These are phyloP conservation scores for Pissodes strobi DNA, from an alignment of 1,140 invertebrate genomes.

Conservation along the genomic window DNA sequence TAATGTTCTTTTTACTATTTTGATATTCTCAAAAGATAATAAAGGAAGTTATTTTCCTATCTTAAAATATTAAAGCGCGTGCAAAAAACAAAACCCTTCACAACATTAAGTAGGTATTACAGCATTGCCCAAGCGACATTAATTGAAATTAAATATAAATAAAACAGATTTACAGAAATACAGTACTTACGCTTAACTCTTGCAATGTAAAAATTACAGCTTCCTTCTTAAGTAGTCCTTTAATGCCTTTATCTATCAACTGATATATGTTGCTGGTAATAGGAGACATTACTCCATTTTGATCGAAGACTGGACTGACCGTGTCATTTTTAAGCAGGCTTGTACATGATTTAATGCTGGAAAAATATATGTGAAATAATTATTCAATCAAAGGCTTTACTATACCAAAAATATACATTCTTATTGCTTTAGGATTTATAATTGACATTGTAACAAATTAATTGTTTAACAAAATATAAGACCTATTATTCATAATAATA, in stretches of 20 bases:
- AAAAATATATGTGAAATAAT: constrained; percentile 49
- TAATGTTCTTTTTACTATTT: too few relatives aligned
- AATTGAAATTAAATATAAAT: background rate
- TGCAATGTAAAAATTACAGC: constrained; percentile 66
- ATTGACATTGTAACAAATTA: background rate
- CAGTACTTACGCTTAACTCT: constrained; percentile 69
- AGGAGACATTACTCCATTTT: constrained; percentile 58
- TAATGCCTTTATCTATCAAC: constrained; percentile 71
- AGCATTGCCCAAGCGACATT: background rate
- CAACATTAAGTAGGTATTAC: background rate
- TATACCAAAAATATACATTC: background rate
- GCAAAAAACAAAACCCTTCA: background rate
- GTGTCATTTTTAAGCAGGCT: constrained; percentile 61
- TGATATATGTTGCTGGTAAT: constrained; percentile 63
- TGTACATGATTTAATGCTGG: constrained; percentile 60
- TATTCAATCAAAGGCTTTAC: background rate
- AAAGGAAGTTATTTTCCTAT: too few relatives aligned
- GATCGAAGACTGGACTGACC: constrained; percentile 60
- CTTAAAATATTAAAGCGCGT: too few relatives aligned
- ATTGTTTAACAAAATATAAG: too few relatives aligned
- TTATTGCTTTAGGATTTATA: background rate
- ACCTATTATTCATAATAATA: too few relatives aligned
- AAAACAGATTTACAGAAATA: too few relatives aligned
- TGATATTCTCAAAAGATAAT: too few relatives aligned
- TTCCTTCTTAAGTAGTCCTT: constrained; percentile 73